Evolutionary conservation across 1,140 invertebrate genomes (phyloP), one percentile per base, ranked within the genome.

Genomic region (Vanessa tameamea): DNA sequence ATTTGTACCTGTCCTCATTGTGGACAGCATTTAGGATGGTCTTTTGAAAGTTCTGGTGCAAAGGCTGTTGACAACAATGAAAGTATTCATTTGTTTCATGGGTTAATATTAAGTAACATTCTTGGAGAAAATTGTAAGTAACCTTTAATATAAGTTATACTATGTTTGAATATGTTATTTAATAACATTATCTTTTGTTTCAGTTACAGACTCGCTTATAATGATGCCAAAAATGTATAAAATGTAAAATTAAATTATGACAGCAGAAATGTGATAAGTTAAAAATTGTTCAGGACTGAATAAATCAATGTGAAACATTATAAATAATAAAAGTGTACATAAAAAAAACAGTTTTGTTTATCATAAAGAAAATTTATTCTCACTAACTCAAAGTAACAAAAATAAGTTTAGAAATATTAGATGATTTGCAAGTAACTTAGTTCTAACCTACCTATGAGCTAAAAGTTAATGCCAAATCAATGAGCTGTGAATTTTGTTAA

Each of bases 121-220:
- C 76, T 93, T 65, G 89, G 92, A 78, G 92, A 93, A 88, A 92
- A 91, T 76, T 92, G 92, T 93, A 86, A 92, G 89, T 69, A 50
- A 47, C 31, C 47, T n/a, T 55, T 55, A n/a, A 16, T 53, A 37
- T 67, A 55, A 55, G 2, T 4, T 15, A 4, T 2, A 50, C 4
- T 15, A 50, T 50, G 3, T 50, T n/a, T 5, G 4, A 50, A 50
- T 47, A 64, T 64, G 14, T 64, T 31, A 43, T 50, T 47, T 64
- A 14, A 68, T 57, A 57, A 70, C 61, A 53, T 71, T 82, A 85
- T 77, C 61, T 75, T 92, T 43, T 43, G 37, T 43, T 91, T 84
- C 82, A 93, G 92, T 91, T 91, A 92, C 89, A 73, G 86, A 91
- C 83, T 92, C 91, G 20, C 85, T 92, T 9, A 88, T 91, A 76